Percentiles rank a stretch among this genome's conserved stretches.
Evolutionary conservation across 2,888 invertebrate genomes (phyloP).

Genomic region (Megalurothrips usitatus): DNA sequence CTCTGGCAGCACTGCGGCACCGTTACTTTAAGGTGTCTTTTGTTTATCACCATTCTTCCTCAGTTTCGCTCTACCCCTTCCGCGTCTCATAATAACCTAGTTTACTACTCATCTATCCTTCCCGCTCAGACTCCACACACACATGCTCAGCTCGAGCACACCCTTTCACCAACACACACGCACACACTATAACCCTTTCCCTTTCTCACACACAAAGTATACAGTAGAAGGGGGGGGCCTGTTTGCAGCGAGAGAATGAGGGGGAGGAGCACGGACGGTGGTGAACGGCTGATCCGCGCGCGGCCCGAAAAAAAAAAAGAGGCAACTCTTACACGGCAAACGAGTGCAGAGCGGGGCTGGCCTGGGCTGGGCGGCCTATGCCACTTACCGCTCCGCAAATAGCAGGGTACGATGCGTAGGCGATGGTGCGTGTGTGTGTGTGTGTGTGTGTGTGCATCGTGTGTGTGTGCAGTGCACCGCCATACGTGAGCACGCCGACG

Average conservation of each 20-base stretch:
- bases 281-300: neutral
- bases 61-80: too few relatives aligned
- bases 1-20: too few relatives aligned
- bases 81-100: too few relatives aligned
- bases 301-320: neutral
- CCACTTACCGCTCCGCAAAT: neutral
- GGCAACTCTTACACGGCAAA: neutral
- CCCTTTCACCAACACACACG: neutral
- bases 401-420: neutral
- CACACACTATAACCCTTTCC: neutral
- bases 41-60: too few relatives aligned
- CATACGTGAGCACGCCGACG: neutral
- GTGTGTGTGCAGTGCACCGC: too few relatives aligned
- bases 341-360: neutral
- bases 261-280: neutral
- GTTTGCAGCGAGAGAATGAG: neutral
- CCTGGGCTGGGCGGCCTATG: neutral
- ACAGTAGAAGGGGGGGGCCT: neutral
- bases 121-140: too few relatives aligned
- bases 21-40: too few relatives aligned
- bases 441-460: neutral
- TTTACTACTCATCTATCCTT: too few relatives aligned
- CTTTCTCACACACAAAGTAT: neutral
- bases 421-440: neutral
- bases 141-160: too few relatives aligned